phyloP scores from a whole-genome alignment of 2,888 invertebrate genomes.

The Orthonychiurus folsomi region DNA sequence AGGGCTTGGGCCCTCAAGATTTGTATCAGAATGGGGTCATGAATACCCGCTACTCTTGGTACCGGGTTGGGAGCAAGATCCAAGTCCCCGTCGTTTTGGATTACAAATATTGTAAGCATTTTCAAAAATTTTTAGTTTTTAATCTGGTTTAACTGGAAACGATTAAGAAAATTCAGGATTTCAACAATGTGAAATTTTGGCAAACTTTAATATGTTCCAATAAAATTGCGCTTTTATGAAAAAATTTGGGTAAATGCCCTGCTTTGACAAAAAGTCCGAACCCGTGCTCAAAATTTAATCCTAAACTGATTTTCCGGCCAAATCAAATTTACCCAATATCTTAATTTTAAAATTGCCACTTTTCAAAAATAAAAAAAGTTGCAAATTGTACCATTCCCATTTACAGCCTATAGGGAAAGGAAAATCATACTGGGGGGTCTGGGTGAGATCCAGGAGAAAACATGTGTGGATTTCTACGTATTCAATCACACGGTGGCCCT shows the following conservation, averaged over 20 bases:
- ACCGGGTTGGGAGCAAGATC: slow-evolving; percentile 26
- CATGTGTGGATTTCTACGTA: slow-evolving; percentile 32
- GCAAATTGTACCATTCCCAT: too few species aligned
- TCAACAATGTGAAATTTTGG: too few species aligned
- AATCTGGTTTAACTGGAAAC: too few species aligned
- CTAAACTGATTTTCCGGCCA: too few species aligned
- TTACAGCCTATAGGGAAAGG: slow-evolving; percentile 27
- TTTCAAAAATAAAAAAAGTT: too few species aligned
- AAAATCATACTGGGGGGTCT: slow-evolving; percentile 28
- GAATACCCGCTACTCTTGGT: slow-evolving; percentile 34
- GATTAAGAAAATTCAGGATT: too few species aligned
- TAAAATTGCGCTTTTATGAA: too few species aligned
- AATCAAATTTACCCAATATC: too few species aligned
- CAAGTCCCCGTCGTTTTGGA: slow-evolving; percentile 34
- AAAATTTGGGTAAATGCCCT: too few species aligned
- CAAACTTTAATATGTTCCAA: too few species aligned
- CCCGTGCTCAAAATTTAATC: too few species aligned
- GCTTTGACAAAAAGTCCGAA: too few species aligned
- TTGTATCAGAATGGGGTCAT: slow-evolving; percentile 29
- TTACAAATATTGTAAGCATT: slow-evolving; percentile 28
- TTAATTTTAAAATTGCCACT: not conserved
- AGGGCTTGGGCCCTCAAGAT: slow-evolving; percentile 27
- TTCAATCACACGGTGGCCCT: slow-evolving; percentile 22
- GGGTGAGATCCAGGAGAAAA: slow-evolving; percentile 29
- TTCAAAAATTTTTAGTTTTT: not conserved